A percentile compares a stretch with the other conserved stretches of the same genome.
Conservation (phyloP, 2,888 invertebrate species). For the Sinelater perroti region DNA sequence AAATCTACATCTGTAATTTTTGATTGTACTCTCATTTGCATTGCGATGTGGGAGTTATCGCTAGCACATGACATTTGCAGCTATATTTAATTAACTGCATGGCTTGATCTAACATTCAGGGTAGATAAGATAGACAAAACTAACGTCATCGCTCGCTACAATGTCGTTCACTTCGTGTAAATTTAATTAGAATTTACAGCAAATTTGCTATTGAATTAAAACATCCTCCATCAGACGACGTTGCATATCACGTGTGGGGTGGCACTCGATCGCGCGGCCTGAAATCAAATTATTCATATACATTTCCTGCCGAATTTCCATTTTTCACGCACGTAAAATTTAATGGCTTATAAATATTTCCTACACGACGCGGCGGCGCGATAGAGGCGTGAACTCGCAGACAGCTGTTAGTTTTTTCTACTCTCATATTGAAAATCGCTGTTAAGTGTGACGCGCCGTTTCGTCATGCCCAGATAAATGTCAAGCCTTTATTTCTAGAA, state of each 20-base stretch:
- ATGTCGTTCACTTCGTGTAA: too few relatives aligned
- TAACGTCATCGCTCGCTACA: too few relatives aligned
- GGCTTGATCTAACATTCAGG: slow-evolving; percentile 10
- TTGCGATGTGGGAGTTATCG: too few relatives aligned
- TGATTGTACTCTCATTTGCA: too few relatives aligned
- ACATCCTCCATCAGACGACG: too few relatives aligned
- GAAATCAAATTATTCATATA: slow-evolving; percentile 20
- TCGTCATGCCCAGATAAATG: slow-evolving; percentile 40
- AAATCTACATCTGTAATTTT: too few relatives aligned
- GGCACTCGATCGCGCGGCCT: too few relatives aligned
- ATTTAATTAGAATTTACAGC: too few relatives aligned
- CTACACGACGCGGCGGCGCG: slow-evolving; percentile 41
- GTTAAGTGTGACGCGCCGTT: slow-evolving; percentile 39
- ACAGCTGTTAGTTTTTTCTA: slow-evolving; percentile 45
- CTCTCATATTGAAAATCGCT: slow-evolving; percentile 41
- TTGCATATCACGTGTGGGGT: too few relatives aligned
- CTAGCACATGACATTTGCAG: slow-evolving; percentile 2
- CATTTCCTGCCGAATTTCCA: slow-evolving; percentile 6
- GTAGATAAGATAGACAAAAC: slow-evolving; percentile 12
- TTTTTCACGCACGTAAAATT: slow-evolving; percentile 19
- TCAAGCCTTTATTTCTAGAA: slow-evolving; percentile 39
- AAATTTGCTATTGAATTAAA: background rate
- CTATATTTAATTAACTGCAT: slow-evolving; percentile 14
- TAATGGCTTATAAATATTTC: slow-evolving; percentile 47
- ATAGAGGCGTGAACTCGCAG: slow-evolving; percentile 44